Conservation (phyloP, 1,140 invertebrate genomes). For the Aphaenogaster floridana region DNA sequence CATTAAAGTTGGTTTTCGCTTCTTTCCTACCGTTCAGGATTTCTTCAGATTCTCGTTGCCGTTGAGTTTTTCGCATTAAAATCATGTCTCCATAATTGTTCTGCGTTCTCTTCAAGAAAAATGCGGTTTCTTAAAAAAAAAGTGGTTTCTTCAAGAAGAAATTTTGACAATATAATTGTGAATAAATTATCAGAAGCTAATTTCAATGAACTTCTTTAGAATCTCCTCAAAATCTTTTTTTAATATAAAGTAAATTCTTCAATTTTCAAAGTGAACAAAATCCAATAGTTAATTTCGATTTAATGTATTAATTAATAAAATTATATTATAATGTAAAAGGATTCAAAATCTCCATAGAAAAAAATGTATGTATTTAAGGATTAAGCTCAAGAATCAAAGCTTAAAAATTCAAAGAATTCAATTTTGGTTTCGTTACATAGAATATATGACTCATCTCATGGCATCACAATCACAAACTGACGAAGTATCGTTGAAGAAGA, state of each 20-base stretch:
- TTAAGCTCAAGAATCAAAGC: neutral
- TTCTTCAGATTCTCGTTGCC: neutral
- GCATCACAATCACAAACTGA: neutral
- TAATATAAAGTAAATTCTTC: neutral
- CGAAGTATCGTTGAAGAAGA: neutral
- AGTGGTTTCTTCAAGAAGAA: neutral
- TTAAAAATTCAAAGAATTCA: neutral
- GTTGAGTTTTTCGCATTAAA: neutral
- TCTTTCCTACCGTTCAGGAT: neutral
- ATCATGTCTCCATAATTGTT: neutral
- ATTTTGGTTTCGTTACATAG: neutral
- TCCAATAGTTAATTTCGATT: neutral
- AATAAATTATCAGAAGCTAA: neutral
- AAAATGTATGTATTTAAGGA: neutral
- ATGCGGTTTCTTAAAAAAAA: neutral
- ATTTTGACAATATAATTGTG: neutral
- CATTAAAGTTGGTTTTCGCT: neutral
- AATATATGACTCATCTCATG: conserved; percentile 4
- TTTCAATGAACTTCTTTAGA: neutral
- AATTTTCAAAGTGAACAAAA: neutral
- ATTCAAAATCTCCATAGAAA: neutral
- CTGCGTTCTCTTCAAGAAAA: neutral
- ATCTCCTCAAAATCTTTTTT: neutral
- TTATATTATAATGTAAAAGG: neutral
- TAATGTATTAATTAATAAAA: neutral